phyloP scores from a whole-genome alignment of 2,113 vertebrate species.

The Macquaria australasica region DNA sequence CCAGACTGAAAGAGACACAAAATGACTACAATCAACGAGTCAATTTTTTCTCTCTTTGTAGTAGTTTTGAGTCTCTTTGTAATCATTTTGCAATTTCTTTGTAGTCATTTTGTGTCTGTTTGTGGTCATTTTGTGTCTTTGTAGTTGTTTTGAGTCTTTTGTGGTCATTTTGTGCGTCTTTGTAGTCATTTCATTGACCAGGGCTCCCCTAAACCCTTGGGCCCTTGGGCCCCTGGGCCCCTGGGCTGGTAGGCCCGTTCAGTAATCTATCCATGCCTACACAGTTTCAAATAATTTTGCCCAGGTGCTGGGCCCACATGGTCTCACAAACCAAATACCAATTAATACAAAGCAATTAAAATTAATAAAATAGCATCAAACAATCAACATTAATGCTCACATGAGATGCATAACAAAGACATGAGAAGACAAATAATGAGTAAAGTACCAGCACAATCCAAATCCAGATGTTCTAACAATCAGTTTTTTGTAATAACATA shows the following conservation, averaged over 20 bases:
- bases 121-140: neutral
- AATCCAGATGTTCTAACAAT: neutral
- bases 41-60: neutral
- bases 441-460: neutral
- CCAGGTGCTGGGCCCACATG: neutral
- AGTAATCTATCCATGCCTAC: neutral
- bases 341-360: neutral
- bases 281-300: neutral
- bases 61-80: neutral
- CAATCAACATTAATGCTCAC: neutral
- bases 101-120: neutral
- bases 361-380: neutral
- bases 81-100: neutral
- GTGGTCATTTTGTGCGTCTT: neutral
- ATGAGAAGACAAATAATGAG: neutral
- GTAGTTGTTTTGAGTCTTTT: neutral
- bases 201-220: neutral
- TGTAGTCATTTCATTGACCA: neutral
- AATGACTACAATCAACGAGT: neutral
- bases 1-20: neutral
- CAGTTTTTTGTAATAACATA: neutral
- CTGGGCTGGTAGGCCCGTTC: neutral
- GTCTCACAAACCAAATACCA: conserved; percentile 3
- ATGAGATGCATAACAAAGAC: conserved; percentile 1
- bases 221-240: neutral